Conservation (phyloP, 2,888 invertebrate species). For the Molanna angustata region DNA sequence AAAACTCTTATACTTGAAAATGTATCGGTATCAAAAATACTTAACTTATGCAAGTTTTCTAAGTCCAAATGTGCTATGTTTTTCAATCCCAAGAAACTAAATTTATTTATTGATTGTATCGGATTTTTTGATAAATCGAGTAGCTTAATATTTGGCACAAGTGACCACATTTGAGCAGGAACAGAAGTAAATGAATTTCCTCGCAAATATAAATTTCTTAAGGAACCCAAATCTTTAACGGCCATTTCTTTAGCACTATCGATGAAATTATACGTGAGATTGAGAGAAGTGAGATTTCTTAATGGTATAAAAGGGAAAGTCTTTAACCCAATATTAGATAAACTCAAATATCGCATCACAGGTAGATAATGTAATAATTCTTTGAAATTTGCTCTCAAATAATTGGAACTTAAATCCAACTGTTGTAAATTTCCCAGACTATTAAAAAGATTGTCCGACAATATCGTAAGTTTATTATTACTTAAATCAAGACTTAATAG, state of each 20-base stretch:
- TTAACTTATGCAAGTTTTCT: constrained; percentile 68
- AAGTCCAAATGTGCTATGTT: constrained; percentile 74
- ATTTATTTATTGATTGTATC: constrained; percentile 68
- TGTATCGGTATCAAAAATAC: constrained; percentile 71
- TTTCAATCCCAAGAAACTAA: constrained; percentile 68
- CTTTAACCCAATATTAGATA: constrained; percentile 74
- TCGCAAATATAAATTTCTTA: constrained; percentile 73
- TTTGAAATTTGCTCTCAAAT: constrained; percentile 79
- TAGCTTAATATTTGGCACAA: constrained; percentile 68
- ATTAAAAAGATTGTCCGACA: constrained; percentile 87
- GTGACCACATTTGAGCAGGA: constrained; percentile 71
- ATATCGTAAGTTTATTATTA: constrained; percentile 75
- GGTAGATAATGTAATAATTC: constrained; percentile 86
- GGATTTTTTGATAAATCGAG: constrained; percentile 83
- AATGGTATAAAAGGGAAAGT: constrained; percentile 75
- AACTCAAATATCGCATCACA: constrained; percentile 71
- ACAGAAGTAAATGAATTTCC: constrained; percentile 73
- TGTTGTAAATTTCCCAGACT: constrained; percentile 74
- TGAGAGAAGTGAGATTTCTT: constrained; percentile 73
- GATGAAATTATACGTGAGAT: constrained; percentile 76
- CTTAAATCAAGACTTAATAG: constrained; percentile 75
- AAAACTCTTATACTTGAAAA: constrained; percentile 70
- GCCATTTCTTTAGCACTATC: constrained; percentile 68
- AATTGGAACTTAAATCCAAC: constrained; percentile 78
- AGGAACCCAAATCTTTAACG: constrained; percentile 65